A percentile compares a stretch with the other conserved stretches of the same genome.
phyloP scores from a whole-genome alignment of 2,113 vertebrate species.

The Corydoras maculifer region DNA sequence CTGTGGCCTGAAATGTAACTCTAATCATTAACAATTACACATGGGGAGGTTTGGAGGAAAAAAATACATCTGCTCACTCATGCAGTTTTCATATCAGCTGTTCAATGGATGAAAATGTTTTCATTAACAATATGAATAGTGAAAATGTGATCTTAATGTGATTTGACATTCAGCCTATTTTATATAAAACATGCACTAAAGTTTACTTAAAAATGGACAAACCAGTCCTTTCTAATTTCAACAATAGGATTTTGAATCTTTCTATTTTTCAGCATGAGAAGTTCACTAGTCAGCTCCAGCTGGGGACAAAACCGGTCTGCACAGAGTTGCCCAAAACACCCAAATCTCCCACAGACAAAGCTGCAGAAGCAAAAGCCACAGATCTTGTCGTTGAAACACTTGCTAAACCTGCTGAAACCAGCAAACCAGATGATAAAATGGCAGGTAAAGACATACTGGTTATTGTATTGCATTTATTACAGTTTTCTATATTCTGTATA shows the following conservation, averaged over 20 bases:
- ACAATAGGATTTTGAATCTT: neutral
- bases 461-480: neutral
- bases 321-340: conserved; percentile 70
- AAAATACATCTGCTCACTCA: no score
- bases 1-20: no score
- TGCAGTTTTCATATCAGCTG: no score
- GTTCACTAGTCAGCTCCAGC: conserved; percentile 92
- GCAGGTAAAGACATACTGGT: conserved; percentile 59
- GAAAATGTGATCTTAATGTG: no score
- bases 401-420: conserved; percentile 67
- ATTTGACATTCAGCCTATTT: no score
- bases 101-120: no score
- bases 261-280: conserved; percentile 83
- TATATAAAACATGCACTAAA: neutral
- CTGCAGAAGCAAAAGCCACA: conserved; percentile 56
- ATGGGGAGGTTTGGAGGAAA: no score
- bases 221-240: no score
- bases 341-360: conserved; percentile 67
- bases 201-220: neutral
- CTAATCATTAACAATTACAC: no score
- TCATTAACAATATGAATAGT: no score
- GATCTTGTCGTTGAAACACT: conserved; percentile 60
- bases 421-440: conserved; percentile 80
- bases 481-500: neutral
- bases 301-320: conserved; percentile 79